Evolutionary conservation across 2,113 vertebrate genomes (phyloP), one percentile per base, ranked within the genome.

Genomic region (Picathartes gymnocephalus): DNA sequence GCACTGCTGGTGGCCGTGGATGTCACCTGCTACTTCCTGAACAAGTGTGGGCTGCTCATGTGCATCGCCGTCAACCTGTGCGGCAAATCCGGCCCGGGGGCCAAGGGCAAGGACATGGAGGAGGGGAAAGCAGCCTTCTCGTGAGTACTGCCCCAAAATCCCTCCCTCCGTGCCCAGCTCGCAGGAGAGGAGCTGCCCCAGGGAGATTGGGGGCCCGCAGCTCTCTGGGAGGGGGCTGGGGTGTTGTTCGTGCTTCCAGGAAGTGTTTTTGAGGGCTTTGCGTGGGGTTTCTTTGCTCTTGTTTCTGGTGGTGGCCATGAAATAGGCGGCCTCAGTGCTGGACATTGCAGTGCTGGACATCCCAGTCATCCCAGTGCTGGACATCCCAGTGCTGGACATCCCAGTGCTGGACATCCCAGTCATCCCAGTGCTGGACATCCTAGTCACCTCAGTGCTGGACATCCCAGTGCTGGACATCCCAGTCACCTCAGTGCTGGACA

Each of bases 41-140:
- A 99, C 98, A 99, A 99, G 97, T 99, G 99, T 3, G 99, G 99
- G 88, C 98, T 99, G 93, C 98, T 99, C 72, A 99, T 99, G 99
- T 99, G 99, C 97, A 99, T 99, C 15, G 99, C 99, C 0, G 99
- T 99, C 58, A 99, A 99, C 97, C 96, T 99, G 76, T 99, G 99
- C 2, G 99, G 99, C 31, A 99, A 99, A 66, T 97, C 99, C 0
- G 99, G 98, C 58, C 98, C 99, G 0, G 98, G 99, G 10, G 98
- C 98, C 86, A 99, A 99, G 97, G 98, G 98, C 86, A 99, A 99
- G 89, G 98, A 99, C 97, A 97, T 99, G 93, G 99, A 99, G 85
- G 98, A 99, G 94, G 99, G 99, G 81, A 99, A 99, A 90, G 98
- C 99, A 0, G 98, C 99, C 35, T 99, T 99, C 97, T 99, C 99